Evolutionary conservation across 2,797 vertebrate species (phyloP).

Genomic region (Pipistrellus pipistrellus): DNA sequence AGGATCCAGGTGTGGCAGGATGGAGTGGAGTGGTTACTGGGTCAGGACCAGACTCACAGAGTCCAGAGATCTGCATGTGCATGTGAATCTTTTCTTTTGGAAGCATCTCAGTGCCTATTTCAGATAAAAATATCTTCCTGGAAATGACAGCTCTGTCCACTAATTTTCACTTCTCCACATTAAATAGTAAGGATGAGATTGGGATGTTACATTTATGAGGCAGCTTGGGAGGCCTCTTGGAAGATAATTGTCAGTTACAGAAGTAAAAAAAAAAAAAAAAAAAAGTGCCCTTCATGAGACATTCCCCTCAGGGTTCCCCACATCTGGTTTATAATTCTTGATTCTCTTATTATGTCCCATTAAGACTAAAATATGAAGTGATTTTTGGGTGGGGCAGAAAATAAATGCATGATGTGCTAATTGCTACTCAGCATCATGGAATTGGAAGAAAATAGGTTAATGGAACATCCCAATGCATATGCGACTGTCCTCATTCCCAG

Average conservation of each 20-base stretch:
- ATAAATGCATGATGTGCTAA: constrained; percentile 61
- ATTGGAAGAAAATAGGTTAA: constrained; percentile 47
- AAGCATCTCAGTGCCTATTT: constrained; percentile 63
- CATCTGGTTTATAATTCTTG: constrained; percentile 45
- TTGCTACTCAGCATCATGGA: constrained; percentile 51
- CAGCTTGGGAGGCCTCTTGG: constrained; percentile 85
- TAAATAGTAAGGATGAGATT: constrained; percentile 88
- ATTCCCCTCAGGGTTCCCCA: constrained; percentile 82
- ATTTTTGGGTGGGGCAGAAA: constrained; percentile 41
- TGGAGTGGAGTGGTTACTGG: background rate
- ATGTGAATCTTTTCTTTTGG: background rate
- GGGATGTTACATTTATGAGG: constrained; percentile 85
- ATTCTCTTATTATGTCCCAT: constrained; percentile 54
- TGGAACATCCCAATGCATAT: background rate
- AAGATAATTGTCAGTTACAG: constrained; percentile 88
- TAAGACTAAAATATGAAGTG: constrained; percentile 56
- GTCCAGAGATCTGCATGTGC: background rate
- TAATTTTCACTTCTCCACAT: constrained; percentile 84
- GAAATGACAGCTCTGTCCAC: constrained; percentile 80
- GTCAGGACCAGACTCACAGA: background rate
- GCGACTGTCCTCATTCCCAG: background rate
- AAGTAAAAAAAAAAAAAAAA: constrained; percentile 80
- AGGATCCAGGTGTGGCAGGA: background rate
- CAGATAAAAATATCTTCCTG: constrained; percentile 82
- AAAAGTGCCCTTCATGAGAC: constrained; percentile 71